Evolutionary conservation across 2,797 vertebrate genomes (phyloP), one percentile per base, ranked within the genome.

Genomic region (Aeoliscus strigatus): DNA sequence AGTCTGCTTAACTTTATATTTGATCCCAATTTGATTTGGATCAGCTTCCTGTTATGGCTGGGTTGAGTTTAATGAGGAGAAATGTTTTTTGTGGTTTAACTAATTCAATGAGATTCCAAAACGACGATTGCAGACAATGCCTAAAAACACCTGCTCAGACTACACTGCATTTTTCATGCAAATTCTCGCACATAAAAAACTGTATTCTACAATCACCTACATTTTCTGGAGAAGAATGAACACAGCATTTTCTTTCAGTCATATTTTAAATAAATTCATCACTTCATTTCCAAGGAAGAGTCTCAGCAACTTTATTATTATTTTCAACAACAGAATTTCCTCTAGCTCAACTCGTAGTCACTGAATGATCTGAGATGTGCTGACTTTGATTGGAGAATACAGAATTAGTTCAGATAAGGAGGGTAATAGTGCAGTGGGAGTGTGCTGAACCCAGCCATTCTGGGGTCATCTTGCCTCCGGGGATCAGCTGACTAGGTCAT

Each of bases 401-500:
- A 27, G 59, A 79, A 69, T 38, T 8, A 65, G 39, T 43, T 57
- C 36, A 48, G 58, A 50, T 53, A 50, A 57, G 47, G 42, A 77
- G 66, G 46, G 40, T 53, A 60, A 50, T 32, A 31, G 57, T 27
- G 31, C 43, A 26, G 9, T 24, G 34, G 41, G 25, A 66, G 46
- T 63, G 60, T 51, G 56, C 42, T 73, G 73, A 74, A 71, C 54
- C 60, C 45, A 39, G 37, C 51, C 46, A 7, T 58, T 66, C 46
- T 50, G 28, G 60, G 76, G 74, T 75, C 72, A 78, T 26, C 5
- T 17, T 27, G 69, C 45, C 75, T 73, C 45, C 23, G 23, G 72
- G 53, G 75, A 49, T 35, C 15, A 13, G 17, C 37, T 50, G 69
- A 79, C 57, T 77, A 51, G 66, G 75, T 68, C 75, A 71, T 42